phyloP scores from a whole-genome alignment of 2,113 vertebrate genomes.

The Pao palembangensis region DNA sequence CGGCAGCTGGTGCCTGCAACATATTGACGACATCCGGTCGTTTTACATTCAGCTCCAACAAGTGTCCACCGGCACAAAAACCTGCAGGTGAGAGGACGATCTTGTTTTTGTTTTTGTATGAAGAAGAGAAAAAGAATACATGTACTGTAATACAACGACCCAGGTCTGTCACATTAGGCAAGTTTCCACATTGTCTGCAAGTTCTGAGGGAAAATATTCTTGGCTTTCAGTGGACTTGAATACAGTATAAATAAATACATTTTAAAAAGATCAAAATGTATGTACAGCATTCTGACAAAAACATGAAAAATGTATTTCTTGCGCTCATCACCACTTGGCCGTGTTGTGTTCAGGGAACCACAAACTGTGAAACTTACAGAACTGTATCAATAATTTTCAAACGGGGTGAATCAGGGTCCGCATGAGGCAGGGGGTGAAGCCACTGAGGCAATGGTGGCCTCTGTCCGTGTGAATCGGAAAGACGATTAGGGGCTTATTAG shows the following conservation, averaged over 20 bases:
- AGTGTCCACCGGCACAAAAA: slow-evolving; percentile 25
- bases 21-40: slow-evolving; percentile 56
- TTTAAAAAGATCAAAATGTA: too few relatives aligned
- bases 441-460: slow-evolving; percentile 46
- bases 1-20: slow-evolving; percentile 41
- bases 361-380: slow-evolving; percentile 2
- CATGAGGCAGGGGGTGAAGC: slow-evolving; percentile 43
- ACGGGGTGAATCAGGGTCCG: slow-evolving; percentile 50
- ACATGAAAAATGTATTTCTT: background rate
- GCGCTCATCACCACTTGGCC: background rate
- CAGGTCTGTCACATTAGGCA: too few relatives aligned
- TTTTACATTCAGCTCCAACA: slow-evolving; percentile 48
- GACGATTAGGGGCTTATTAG: slow-evolving; percentile 93
- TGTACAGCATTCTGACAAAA: too few relatives aligned
- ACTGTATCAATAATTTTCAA: slow-evolving; percentile 26
- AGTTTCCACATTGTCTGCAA: too few relatives aligned
- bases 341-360: background rate
- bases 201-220: too few relatives aligned
- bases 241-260: too few relatives aligned
- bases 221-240: too few relatives aligned
- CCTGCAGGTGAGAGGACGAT: too few relatives aligned
- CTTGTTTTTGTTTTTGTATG: too few relatives aligned
- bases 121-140: too few relatives aligned
- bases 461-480: slow-evolving; percentile 82
- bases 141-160: too few relatives aligned